Evolutionary conservation across 2,113 vertebrate genomes (phyloP).

Genomic region (Cichladusa arquata): DNA sequence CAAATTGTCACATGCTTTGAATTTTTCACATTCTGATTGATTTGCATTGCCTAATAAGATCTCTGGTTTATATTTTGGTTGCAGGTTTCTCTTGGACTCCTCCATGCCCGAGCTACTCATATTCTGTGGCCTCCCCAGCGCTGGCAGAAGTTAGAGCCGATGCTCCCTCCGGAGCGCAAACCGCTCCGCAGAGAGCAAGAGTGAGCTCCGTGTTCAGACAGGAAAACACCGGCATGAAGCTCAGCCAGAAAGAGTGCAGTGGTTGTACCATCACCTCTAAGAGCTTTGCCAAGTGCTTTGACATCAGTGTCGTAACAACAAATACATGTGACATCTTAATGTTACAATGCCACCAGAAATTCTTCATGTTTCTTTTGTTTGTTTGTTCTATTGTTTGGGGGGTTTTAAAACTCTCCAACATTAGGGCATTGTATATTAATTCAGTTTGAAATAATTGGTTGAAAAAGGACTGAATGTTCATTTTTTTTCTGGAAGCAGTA

Average conservation of each 20-base stretch:
- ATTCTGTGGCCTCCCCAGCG: conserved; percentile 80
- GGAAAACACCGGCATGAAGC: neutral
- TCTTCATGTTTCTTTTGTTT: neutral
- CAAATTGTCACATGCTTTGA: neutral
- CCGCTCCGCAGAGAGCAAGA: conserved; percentile 45
- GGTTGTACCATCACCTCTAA: neutral
- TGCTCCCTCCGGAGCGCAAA: conserved; percentile 68
- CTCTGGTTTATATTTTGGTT: neutral
- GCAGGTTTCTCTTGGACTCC: conserved; percentile 80
- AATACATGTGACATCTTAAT: neutral
- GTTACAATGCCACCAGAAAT: neutral
- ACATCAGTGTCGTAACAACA: neutral
- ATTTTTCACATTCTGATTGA: neutral
- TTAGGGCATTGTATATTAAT: neutral
- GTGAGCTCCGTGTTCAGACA: neutral
- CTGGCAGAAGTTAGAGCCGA: conserved; percentile 77
- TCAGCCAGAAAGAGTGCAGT: neutral
- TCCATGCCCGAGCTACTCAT: conserved; percentile 78
- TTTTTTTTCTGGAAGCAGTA: neutral
- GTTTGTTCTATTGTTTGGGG: neutral
- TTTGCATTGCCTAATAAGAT: neutral
- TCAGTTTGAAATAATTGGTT: neutral
- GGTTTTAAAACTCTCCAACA: neutral
- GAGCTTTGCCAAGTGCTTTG: neutral
- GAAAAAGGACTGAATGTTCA: neutral